Conservation (phyloP, 2,888 invertebrate species). For the Selenia dentaria region DNA sequence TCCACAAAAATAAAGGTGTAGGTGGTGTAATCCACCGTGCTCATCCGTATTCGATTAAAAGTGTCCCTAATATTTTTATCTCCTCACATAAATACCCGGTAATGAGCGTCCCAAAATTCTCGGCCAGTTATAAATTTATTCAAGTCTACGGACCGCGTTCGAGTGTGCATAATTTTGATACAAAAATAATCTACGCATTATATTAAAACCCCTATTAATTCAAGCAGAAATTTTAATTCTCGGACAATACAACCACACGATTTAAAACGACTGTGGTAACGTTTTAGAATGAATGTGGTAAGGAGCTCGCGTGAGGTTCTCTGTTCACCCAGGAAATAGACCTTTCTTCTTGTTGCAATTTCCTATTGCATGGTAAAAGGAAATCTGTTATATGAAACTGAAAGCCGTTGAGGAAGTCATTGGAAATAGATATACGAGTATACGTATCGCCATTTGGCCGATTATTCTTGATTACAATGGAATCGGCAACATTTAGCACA, state of each 20-base stretch:
- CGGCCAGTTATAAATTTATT: slow-evolving; percentile 78
- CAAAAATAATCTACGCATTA: slow-evolving; percentile 76
- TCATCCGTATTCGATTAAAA: slow-evolving; percentile 81
- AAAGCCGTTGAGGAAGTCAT: neutral
- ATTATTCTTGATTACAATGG: too few species aligned
- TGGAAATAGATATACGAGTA: too few species aligned
- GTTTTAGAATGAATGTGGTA: slow-evolving; percentile 6
- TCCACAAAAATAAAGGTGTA: slow-evolving; percentile 36
- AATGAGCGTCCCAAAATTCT: slow-evolving; percentile 79
- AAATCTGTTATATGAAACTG: slow-evolving; percentile 40
- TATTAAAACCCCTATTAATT: slow-evolving; percentile 72
- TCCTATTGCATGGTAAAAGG: slow-evolving; percentile 62
- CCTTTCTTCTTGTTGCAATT: slow-evolving; percentile 58
- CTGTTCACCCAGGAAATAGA: slow-evolving; percentile 63
- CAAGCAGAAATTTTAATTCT: slow-evolving; percentile 43
- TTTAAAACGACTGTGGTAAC: slow-evolving; percentile 1
- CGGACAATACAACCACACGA: slow-evolving; percentile 20
- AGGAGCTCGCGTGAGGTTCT: slow-evolving; percentile 26
- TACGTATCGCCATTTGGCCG: too few species aligned
- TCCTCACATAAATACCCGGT: slow-evolving; percentile 80
- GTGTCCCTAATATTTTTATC: slow-evolving; percentile 84
- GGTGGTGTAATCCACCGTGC: slow-evolving; percentile 50
- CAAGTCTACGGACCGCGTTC: slow-evolving; percentile 68
- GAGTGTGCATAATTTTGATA: slow-evolving; percentile 83
- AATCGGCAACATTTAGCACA: too few species aligned